A percentile compares a stretch with the other conserved stretches of the same genome.
Evolutionary conservation across 2,113 vertebrate genomes (phyloP).

Genomic region (Sclerurus mexicanus): DNA sequence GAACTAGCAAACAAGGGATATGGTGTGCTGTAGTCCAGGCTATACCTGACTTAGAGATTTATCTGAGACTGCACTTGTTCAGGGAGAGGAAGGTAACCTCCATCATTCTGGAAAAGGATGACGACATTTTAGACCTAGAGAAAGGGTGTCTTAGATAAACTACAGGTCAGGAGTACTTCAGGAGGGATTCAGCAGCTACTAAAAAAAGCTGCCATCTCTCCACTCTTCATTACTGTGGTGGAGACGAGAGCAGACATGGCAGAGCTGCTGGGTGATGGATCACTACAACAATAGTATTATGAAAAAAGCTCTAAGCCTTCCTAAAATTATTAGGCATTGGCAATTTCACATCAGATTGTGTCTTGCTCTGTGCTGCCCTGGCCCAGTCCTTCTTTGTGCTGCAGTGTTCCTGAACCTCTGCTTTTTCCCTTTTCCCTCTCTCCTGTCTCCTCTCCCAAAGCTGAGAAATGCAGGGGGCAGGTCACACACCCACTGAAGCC

Average conservation of each 20-base stretch:
- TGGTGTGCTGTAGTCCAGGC: neutral
- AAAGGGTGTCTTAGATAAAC: neutral
- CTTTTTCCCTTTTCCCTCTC: neutral
- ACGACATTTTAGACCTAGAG: neutral
- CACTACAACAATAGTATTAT: neutral
- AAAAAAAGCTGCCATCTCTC: neutral
- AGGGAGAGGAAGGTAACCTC: neutral
- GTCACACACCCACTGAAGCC: accelerated
- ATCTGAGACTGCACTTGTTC: neutral
- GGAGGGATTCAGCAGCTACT: neutral
- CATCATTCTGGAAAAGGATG: neutral
- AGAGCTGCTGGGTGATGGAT: neutral
- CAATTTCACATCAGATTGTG: neutral
- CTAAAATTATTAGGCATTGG: neutral
- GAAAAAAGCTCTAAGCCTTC: neutral
- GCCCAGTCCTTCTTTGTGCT: neutral
- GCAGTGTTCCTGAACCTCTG: neutral
- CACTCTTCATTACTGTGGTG: neutral
- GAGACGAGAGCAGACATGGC: neutral
- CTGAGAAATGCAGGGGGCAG: neutral
- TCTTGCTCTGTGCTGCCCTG: neutral
- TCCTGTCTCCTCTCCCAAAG: neutral
- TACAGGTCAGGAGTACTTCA: neutral
- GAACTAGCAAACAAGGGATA: neutral
- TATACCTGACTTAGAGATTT: neutral